phyloP scores from a whole-genome alignment of 2,113 vertebrate species.

The Pseudopodoces humilis region DNA sequence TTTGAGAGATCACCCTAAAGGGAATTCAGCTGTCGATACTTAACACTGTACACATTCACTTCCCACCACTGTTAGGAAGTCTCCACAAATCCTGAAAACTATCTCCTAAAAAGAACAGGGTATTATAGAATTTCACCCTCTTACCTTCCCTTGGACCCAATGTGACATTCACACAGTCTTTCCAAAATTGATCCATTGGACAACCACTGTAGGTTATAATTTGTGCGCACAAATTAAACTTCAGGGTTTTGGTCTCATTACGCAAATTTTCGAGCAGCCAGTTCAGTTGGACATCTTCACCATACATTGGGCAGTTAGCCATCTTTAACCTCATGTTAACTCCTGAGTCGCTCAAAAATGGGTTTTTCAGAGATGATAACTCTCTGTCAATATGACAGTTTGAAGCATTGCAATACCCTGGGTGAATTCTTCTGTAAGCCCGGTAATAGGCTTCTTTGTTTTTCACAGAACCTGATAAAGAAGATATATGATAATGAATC shows the following conservation, averaged over 20 bases:
- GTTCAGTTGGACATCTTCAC: slow-evolving; percentile 54
- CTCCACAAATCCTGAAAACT: not conserved
- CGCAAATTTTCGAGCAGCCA: slow-evolving; percentile 65
- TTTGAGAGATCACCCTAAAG: not conserved
- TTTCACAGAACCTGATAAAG: slow-evolving; percentile 60
- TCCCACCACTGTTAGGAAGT: not conserved
- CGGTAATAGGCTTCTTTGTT: slow-evolving; percentile 59
- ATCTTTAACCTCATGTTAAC: slow-evolving; percentile 61
- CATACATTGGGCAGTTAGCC: slow-evolving; percentile 58
- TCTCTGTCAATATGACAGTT: slow-evolving; percentile 65
- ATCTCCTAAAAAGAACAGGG: not conserved
- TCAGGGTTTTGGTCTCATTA: slow-evolving; percentile 42
- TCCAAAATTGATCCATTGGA: slow-evolving; percentile 60
- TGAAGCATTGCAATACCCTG: slow-evolving; percentile 57
- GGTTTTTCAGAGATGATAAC: slow-evolving; percentile 41
- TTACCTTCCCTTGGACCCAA: slow-evolving; percentile 65
- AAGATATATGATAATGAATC: not conserved
- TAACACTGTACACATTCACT: not conserved
- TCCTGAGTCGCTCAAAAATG: slow-evolving; percentile 51
- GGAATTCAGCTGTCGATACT: not conserved
- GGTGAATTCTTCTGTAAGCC: slow-evolving; percentile 61
- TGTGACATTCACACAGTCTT: slow-evolving; percentile 29
- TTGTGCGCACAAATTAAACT: slow-evolving; percentile 54
- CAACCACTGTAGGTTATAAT: slow-evolving; percentile 56
- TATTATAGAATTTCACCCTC: not conserved